Evolutionary conservation across 2,113 vertebrate genomes (phyloP).

Genomic region (Stegostoma tigrinum): DNA sequence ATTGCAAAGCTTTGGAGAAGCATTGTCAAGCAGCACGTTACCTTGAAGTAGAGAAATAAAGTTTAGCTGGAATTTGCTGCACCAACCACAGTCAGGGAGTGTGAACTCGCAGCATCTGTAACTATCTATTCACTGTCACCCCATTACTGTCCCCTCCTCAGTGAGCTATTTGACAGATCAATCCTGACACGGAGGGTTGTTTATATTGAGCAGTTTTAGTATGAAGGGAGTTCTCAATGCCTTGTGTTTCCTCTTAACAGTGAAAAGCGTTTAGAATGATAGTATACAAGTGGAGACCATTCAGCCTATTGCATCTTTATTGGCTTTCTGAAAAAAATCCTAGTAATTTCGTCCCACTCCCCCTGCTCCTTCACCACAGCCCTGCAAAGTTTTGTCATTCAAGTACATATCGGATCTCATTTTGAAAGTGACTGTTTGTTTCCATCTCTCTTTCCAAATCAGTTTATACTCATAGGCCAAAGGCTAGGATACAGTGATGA

Average conservation of each 20-base stretch:
- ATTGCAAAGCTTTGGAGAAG: background rate
- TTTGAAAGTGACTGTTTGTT: background rate
- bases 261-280: background rate
- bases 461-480: too few species aligned
- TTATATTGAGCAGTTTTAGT: background rate
- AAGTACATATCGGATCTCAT: background rate
- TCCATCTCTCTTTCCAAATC: background rate
- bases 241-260: background rate
- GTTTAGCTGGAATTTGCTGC: background rate
- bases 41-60: background rate
- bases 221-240: background rate
- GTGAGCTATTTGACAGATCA: background rate
- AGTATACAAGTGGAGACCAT: background rate
- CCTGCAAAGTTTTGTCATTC: background rate
- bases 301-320: background rate
- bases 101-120: background rate
- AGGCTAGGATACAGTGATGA: too few species aligned
- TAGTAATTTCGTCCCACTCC: background rate
- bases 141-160: accelerated
- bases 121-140: slow-evolving; percentile 6
- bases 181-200: background rate
- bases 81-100: background rate
- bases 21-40: slow-evolving; percentile 6
- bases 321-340: background rate
- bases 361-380: background rate